Percentiles rank a stretch among this genome's conserved stretches.
phyloP scores from a whole-genome alignment of 2,888 invertebrate genomes.

The Tenodera sinensis region DNA sequence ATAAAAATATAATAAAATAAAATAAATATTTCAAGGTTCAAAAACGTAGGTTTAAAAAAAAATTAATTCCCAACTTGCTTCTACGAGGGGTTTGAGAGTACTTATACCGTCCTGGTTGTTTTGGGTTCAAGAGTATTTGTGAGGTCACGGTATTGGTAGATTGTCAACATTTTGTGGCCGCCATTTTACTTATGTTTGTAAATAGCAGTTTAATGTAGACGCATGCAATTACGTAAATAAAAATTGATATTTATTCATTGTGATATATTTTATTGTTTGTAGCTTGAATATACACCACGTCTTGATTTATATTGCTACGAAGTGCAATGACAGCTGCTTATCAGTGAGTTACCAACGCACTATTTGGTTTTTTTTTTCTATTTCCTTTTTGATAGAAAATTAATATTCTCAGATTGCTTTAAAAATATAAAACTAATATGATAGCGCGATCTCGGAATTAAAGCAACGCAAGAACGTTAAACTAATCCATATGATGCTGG shows the following conservation, averaged over 20 bases:
- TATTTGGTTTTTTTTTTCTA: too few relatives aligned
- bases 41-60: constrained; percentile 32
- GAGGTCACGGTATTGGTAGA: background rate
- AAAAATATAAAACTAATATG: background rate
- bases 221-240: background rate
- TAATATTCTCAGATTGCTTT: background rate
- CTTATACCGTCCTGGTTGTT: constrained; percentile 36
- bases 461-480: background rate
- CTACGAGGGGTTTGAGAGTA: constrained; percentile 68
- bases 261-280: background rate
- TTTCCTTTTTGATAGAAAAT: background rate
- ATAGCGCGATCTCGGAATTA: background rate
- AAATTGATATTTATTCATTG: background rate
- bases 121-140: constrained; percentile 43
- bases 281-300: background rate
- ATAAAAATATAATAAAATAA: constrained; percentile 8
- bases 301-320: background rate
- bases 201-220: background rate
- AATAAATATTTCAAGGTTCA: constrained; percentile 11
- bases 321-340: background rate
- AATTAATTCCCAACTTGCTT: constrained; percentile 43
- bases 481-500: background rate
- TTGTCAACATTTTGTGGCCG: background rate
- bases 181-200: background rate
- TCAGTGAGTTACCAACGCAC: background rate